Percentiles rank a stretch among this genome's conserved stretches.
Evolutionary conservation across 2,888 invertebrate genomes (phyloP).

Genomic region (Tyria jacobaeae): DNA sequence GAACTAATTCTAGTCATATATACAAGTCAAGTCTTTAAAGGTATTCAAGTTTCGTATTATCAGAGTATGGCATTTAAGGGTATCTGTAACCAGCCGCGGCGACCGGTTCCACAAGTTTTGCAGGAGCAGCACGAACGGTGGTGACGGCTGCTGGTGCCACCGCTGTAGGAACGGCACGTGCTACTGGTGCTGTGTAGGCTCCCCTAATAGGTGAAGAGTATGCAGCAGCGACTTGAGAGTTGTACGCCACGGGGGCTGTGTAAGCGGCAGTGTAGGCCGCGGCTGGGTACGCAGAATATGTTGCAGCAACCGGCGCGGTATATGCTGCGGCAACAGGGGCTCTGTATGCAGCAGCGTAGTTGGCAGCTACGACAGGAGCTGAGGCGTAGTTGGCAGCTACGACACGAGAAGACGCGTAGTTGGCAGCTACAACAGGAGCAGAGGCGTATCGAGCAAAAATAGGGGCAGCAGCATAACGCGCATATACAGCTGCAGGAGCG

Average conservation of each 20-base stretch:
- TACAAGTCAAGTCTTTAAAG: conserved; percentile 76
- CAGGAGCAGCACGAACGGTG: conserved; percentile 88
- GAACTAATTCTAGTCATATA: conserved; percentile 62
- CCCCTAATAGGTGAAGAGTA: conserved; percentile 28
- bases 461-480: conserved; percentile 33
- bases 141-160: conserved; percentile 86
- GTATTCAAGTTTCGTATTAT: conserved; percentile 60
- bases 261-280: conserved; percentile 39
- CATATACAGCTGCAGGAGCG: conserved; percentile 34
- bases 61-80: conserved; percentile 64
- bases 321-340: conserved; percentile 39
- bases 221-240: conserved; percentile 33
- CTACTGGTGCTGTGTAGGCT: conserved; percentile 47
- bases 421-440: conserved; percentile 33
- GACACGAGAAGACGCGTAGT: too few relatives aligned
- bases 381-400: conserved; percentile 30
- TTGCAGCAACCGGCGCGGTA: conserved; percentile 35
- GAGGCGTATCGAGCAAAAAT: conserved; percentile 30
- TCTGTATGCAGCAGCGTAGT: conserved; percentile 47
- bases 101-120: conserved; percentile 86
- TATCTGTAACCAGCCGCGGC: conserved; percentile 75
- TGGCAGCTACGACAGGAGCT: conserved; percentile 33
- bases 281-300: conserved; percentile 31
- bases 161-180: conserved; percentile 68
- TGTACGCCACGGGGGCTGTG: conserved; percentile 42